Evolutionary conservation across 37 sponge, comb jelly and placozoan genomes (phyloP).

Genomic region (Ephydatia muelleri): DNA sequence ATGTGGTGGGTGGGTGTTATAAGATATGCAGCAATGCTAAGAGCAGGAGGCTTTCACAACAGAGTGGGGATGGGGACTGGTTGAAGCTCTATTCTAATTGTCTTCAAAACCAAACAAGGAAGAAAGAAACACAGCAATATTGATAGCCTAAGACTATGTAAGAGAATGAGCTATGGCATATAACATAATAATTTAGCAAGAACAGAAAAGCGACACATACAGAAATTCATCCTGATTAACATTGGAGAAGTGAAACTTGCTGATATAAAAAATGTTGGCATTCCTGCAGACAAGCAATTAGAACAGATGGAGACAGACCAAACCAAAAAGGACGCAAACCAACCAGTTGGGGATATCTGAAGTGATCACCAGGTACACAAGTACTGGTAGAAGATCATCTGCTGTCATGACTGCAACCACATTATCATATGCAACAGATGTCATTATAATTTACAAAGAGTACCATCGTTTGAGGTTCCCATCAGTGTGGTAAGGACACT

Average conservation of each 20-base stretch:
- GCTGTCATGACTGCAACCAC: constrained; percentile 72
- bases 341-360: constrained; percentile 96
- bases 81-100: too few relatives aligned
- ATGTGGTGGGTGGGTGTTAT: too few relatives aligned
- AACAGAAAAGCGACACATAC: constrained; percentile 34
- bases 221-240: constrained; percentile 60
- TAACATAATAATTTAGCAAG: neutral
- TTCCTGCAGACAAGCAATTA: constrained; percentile 33
- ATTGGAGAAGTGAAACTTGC: constrained; percentile 81
- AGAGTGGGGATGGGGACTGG: too few relatives aligned
- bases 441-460: neutral
- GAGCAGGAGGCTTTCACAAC: too few relatives aligned
- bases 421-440: neutral
- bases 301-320: neutral
- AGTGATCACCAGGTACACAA: constrained; percentile 79
- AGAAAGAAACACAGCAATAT: too few relatives aligned
- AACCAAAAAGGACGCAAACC: neutral
- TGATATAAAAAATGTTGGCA: constrained; percentile 85
- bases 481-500: constrained; percentile 34
- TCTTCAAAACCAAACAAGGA: too few relatives aligned
- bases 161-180: too few relatives aligned
- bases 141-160: too few relatives aligned
- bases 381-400: constrained; percentile 96
- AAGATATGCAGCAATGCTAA: too few relatives aligned
- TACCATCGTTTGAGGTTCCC: constrained; percentile 11